These are phyloP conservation scores for Pocillopora verrucosa DNA, from an alignment of 64 coral and sea anemone genomes.

Conservation along the genomic window DNA sequence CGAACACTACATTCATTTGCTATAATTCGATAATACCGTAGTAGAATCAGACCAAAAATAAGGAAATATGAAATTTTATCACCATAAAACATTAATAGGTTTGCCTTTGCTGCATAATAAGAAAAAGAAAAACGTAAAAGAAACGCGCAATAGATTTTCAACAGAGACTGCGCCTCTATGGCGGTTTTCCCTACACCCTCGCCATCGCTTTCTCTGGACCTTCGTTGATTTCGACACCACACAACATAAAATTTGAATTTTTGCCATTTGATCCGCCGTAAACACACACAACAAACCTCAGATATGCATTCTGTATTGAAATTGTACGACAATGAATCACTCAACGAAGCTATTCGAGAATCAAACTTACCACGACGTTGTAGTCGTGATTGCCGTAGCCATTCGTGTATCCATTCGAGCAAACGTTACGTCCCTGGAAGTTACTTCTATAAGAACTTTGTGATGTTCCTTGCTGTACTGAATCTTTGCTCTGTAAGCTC, in stretches of 20 bases:
- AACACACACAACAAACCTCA: slow-evolving; percentile 16
- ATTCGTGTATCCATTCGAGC: slow-evolving; percentile 39
- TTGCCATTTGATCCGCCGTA: neutral
- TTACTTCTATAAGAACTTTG: slow-evolving; percentile 31
- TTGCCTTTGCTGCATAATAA: slow-evolving; percentile 17
- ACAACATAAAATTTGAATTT: neutral
- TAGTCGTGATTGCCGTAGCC: slow-evolving; percentile 23
- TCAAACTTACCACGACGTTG: slow-evolving; percentile 25
- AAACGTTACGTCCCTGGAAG: neutral
- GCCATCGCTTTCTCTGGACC: neutral
- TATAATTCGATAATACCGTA: neutral
- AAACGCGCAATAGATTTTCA: neutral
- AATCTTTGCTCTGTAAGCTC: slow-evolving; percentile 68
- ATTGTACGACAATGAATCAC: slow-evolving; percentile 28
- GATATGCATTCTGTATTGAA: neutral
- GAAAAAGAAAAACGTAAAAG: neutral
- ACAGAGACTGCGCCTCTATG: neutral
- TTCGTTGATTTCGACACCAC: neutral
- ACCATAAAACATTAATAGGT: slow-evolving; percentile 19
- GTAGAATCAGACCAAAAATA: neutral
- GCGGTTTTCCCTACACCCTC: neutral
- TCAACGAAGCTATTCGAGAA: slow-evolving; percentile 41
- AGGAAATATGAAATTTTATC: neutral
- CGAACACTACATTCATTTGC: neutral
- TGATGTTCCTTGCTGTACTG: slow-evolving; percentile 24